Evolutionary conservation across 2,888 invertebrate species (phyloP), one percentile per base, ranked within the genome.

Genomic region (Stenoptilia bipunctidactyla): DNA sequence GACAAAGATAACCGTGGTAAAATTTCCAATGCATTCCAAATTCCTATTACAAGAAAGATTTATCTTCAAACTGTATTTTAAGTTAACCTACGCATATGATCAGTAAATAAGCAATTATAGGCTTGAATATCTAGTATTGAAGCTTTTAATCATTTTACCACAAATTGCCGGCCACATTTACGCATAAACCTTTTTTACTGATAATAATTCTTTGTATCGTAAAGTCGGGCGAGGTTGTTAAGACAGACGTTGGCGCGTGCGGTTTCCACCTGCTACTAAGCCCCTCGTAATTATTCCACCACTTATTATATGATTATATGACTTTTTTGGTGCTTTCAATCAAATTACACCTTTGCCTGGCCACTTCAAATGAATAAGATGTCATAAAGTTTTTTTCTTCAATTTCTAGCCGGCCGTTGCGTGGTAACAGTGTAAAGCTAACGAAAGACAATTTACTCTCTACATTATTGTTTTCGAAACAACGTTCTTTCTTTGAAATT

Each of bases 251-350:
- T 48, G 61, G 66, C 74, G 68, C 72, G 71, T 71, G 75, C 75
- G 65, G 53, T 47, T 47, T 43, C 57, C 82, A 82, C 80, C 82
- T 83, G 82, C 80, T 61, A 59, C 65, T 70, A 64, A 70, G 64
- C 67, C 80, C 79, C 69, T 61, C 64, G 66, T 79, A 82, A 83
- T 82, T 82, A 82, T 82, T 74, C 77, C 66, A 69, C 76, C 76
- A 76, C 79, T 80, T 77, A 80, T 82, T 76, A 79, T 75, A 77
- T 77, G 75, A 82, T 82, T 77, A 82, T 79, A 72, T 70, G 68
- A 77, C 68, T 80, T 82, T 83, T 83, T 83, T 82, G 77, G 79
- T 77, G 77, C 83, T 82, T 80, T 83, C 83, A 82, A 82, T 82
- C 82, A 80, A 83, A 83, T 83, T 83, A 82, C 83, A 83, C 83